phyloP scores from a whole-genome alignment of 2,888 invertebrate genomes.

The Leucania comma region DNA sequence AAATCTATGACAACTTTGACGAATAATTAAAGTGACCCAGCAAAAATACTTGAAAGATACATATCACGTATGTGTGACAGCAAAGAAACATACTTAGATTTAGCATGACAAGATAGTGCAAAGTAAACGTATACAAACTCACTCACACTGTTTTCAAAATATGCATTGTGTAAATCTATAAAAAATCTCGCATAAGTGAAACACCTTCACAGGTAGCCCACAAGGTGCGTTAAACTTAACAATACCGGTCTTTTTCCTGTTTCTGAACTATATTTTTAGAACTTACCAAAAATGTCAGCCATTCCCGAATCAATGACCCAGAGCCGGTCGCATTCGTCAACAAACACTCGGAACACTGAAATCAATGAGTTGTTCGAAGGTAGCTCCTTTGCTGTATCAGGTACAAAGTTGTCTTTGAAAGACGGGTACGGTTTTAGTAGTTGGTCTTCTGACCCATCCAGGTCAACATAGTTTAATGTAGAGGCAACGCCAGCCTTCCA shows the following conservation, averaged over 20 bases:
- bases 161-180: conserved; percentile 11
- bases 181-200: conserved; percentile 9
- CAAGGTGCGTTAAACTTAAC: background rate
- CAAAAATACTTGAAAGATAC: conserved; percentile 26
- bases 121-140: conserved; percentile 7
- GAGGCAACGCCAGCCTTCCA: conserved; percentile 94
- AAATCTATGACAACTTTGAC: conserved; percentile 20
- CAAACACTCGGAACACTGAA: conserved; percentile 93
- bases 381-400: conserved; percentile 84
- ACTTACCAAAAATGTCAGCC: conserved; percentile 93
- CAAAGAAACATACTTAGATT: conserved; percentile 3
- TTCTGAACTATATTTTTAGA: conserved; percentile 10
- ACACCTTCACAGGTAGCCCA: background rate
- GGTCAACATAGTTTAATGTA: conserved; percentile 92
- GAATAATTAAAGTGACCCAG: conserved; percentile 1
- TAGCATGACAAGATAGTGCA: conserved; percentile 1
- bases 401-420: conserved; percentile 94
- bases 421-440: conserved; percentile 94
- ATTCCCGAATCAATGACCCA: conserved; percentile 96
- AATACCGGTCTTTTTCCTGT: conserved; percentile 5
- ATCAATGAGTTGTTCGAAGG: conserved; percentile 92
- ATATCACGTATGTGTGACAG: conserved; percentile 5
- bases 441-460: conserved; percentile 93
- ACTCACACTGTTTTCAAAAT: background rate
- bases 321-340: conserved; percentile 94